A percentile compares a stretch with the other conserved stretches of the same genome.
phyloP scores from a whole-genome alignment of 2,113 vertebrate species.

The Speoplatyrhinus poulsoni region DNA sequence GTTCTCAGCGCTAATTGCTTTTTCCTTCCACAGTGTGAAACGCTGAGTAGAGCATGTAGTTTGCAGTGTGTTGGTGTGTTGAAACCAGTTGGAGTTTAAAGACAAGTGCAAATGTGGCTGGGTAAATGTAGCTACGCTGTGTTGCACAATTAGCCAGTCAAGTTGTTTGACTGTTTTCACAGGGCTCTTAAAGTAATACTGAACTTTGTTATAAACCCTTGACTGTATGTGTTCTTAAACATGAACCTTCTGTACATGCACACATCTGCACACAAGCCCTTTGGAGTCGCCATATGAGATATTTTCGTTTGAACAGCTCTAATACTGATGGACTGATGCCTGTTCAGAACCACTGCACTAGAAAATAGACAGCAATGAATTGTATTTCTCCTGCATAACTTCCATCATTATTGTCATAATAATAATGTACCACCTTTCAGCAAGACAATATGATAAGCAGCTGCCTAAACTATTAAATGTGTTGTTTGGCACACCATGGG shows the following conservation, averaged over 20 bases:
- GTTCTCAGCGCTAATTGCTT: constrained; percentile 65
- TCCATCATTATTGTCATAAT: constrained; percentile 21
- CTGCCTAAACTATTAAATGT: constrained; percentile 4
- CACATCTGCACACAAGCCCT: too few relatives aligned
- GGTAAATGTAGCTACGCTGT: constrained; percentile 17
- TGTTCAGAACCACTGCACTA: too few relatives aligned
- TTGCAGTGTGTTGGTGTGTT: constrained; percentile 25
- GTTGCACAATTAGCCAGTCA: constrained; percentile 24
- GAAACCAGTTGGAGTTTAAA: constrained; percentile 33
- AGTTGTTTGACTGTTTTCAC: constrained; percentile 28
- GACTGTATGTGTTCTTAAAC: too few relatives aligned
- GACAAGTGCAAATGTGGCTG: constrained; percentile 6
- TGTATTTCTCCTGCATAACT: constrained; percentile 12
- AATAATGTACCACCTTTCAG: constrained; percentile 25
- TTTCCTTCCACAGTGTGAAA: constrained; percentile 41
- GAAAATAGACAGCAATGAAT: too few relatives aligned
- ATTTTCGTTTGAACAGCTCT: too few relatives aligned
- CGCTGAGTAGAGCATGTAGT: constrained; percentile 35
- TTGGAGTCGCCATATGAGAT: too few relatives aligned
- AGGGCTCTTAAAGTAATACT: too few relatives aligned
- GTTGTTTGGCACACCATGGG: constrained; percentile 35
- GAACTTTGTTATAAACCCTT: too few relatives aligned
- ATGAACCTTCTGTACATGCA: too few relatives aligned
- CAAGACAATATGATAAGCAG: background rate
- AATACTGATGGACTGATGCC: too few relatives aligned